phyloP scores from a whole-genome alignment of 2,888 invertebrate genomes.

The Pycnomerus fuliginosus region DNA sequence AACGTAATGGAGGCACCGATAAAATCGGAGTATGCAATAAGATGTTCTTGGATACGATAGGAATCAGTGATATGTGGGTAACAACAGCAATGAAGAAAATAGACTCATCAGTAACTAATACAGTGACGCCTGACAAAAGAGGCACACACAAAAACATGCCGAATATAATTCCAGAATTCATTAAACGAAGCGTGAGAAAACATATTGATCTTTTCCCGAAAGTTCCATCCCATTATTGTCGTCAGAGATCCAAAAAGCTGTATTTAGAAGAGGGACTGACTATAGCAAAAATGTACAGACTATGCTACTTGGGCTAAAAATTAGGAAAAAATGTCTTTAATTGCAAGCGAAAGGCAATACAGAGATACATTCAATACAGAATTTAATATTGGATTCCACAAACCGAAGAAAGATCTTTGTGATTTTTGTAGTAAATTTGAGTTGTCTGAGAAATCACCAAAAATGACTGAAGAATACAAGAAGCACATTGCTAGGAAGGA shows the following conservation, averaged over 20 bases:
- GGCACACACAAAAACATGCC: conserved; percentile 5
- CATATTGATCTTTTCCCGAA: conserved; percentile 9
- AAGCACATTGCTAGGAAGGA: conserved; percentile 7
- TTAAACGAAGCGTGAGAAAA: neutral
- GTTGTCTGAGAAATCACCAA: conserved; percentile 4
- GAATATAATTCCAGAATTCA: conserved; percentile 1
- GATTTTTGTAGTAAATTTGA: conserved; percentile 4
- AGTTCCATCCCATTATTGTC: neutral
- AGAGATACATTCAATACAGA: conserved; percentile 6
- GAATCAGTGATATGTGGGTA: conserved; percentile 1
- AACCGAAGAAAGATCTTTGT: conserved; percentile 16
- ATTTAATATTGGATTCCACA: conserved; percentile 7
- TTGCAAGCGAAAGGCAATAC: conserved; percentile 2
- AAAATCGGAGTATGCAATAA: conserved; percentile 7
- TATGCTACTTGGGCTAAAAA: neutral
- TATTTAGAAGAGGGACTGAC: conserved; percentile 3
- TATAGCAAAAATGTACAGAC: neutral
- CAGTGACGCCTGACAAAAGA: neutral
- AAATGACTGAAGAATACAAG: conserved; percentile 1
- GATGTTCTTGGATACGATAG: conserved; percentile 5
- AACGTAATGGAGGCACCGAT: too few relatives aligned
- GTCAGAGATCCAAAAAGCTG: neutral
- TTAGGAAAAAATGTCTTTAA: neutral
- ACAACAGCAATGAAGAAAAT: conserved; percentile 7
- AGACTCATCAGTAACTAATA: conserved; percentile 1